Base-by-base conservation (phyloP, 2,888 invertebrate species). In the Heliconius aoede region DNA sequence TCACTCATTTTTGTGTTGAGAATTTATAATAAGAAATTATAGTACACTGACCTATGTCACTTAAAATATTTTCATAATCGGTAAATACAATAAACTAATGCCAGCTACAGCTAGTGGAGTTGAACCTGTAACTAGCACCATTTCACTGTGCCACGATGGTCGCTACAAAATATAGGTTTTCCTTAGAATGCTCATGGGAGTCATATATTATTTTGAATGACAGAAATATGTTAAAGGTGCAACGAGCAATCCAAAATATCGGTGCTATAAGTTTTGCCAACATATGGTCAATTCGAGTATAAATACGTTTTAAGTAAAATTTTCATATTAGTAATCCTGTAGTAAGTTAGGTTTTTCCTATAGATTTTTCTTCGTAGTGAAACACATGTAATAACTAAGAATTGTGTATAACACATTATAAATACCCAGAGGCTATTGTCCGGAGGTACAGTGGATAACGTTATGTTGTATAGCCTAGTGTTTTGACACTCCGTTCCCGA, bases 161-260 rank as follows among this genome's bases (percentile, higher is more conserved):
- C 18, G 46, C 3, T n/a, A 24, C 32, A 24, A 65, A 15, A 65
- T 65, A 65, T 40, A 24, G 7, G 26, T 65, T 65, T 40, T 24
- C 24, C 36, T 40, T n/a, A 40, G 24, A 65, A 40, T 24, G 24
- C 65, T 24, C 65, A 8, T 2, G 40, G 36, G 65, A 36, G 64
- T 36, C 36, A 24, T 65, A 65, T 36, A 40, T 65, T 65, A 65
- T 24, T 15, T 65, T 65, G 65, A 65, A 65, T 40, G 65, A 40
- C 65, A 65, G 65, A 40, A 3, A 65, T 36, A 40, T 65, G 3
- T 65, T 24, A 65, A 40, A 65, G 36, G 36, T 65, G 65, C 65
- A 65, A 36, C 36, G 36, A 24, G 65, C 24, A 36, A 65, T 65
- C 36, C 36, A 36, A 40, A 65, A 65, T 40, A 24, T 40, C 40